These are phyloP conservation scores for Dryobota labecula DNA, from an alignment of 2,888 invertebrate genomes.

Conservation along the genomic window DNA sequence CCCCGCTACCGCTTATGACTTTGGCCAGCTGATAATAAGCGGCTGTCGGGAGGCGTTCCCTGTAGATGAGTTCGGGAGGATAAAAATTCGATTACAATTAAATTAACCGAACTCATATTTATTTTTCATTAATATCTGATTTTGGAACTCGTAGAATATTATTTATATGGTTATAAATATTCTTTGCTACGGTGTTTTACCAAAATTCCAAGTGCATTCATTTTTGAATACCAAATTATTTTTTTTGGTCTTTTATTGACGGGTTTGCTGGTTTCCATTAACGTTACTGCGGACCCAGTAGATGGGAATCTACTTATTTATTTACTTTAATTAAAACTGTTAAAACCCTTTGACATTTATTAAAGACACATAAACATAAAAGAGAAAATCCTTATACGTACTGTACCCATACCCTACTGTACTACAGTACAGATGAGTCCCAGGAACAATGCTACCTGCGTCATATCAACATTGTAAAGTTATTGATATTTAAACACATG, in stretches of 20 bases:
- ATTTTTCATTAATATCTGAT: conserved; percentile 84
- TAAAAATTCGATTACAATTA: conserved; percentile 90
- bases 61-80: conserved; percentile 85
- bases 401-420: too few relatives aligned
- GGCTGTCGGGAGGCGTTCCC: conserved; percentile 81
- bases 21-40: conserved; percentile 70
- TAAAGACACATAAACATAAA: too few relatives aligned
- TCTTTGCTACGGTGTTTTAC: conserved; percentile 33
- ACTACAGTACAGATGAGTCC: neutral
- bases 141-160: conserved; percentile 65
- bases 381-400: neutral
- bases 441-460: neutral
- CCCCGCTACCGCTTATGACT: conserved; percentile 68
- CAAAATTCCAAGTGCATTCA: conserved; percentile 22
- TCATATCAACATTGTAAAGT: neutral
- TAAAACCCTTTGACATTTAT: too few relatives aligned
- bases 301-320: neutral
- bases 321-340: too few relatives aligned
- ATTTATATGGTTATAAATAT: conserved; percentile 54
- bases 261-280: neutral
- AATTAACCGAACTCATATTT: conserved; percentile 87
- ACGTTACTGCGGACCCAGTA: neutral
- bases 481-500: neutral
- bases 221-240: conserved; percentile 5
- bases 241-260: conserved; percentile 4